Evolutionary conservation across 2,797 vertebrate genomes (phyloP).

Genomic region (Pangasius mekongensis): DNA sequence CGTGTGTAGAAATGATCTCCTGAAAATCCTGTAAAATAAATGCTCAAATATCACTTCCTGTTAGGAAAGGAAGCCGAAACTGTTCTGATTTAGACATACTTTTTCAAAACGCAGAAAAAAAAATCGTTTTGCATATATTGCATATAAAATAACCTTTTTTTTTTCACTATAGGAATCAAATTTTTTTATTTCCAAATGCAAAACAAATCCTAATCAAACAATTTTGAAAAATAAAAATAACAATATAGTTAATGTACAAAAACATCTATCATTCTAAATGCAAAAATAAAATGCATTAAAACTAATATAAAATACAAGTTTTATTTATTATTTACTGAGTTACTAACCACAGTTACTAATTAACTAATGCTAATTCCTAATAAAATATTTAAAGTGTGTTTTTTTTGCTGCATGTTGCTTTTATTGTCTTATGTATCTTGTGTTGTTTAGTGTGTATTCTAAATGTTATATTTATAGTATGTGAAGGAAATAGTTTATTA

Average conservation of each 20-base stretch:
- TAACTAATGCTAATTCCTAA: not conserved
- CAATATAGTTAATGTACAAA: not conserved
- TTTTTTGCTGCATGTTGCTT: not conserved
- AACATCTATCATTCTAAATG: not conserved
- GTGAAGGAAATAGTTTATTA: not conserved
- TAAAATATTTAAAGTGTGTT: not conserved
- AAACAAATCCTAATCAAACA: not conserved
- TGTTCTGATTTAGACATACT: not conserved
- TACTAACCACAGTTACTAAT: not conserved
- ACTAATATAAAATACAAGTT: not conserved
- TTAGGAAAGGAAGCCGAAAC: not conserved
- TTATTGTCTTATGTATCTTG: not conserved
- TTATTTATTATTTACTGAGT: not conserved
- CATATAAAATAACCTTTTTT: not conserved
- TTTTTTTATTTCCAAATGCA: not conserved
- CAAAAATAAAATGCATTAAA: not conserved
- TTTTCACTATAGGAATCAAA: not conserved
- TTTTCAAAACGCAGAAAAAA: not conserved
- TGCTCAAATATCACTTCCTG: not conserved
- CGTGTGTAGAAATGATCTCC: not conserved
- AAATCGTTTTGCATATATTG: not conserved
- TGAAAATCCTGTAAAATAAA: not conserved
- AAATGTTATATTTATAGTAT: not conserved
- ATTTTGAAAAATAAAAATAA: not conserved
- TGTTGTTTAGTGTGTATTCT: not conserved